Evolutionary conservation across 2,888 invertebrate genomes (phyloP), one percentile per base, ranked within the genome.

Genomic region (Chloroclystis v-ata): DNA sequence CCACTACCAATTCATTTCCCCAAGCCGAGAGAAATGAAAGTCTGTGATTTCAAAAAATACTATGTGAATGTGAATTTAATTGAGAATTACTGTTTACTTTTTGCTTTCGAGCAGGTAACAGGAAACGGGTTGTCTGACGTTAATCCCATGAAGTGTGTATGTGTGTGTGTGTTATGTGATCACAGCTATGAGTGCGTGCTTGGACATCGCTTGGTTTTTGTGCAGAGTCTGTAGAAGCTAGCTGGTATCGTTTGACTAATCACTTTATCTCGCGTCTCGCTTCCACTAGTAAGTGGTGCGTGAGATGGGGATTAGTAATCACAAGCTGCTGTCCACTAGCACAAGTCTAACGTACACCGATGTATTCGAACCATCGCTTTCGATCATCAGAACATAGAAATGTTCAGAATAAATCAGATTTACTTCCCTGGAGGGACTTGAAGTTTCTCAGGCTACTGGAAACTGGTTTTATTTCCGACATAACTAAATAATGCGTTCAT

Each of bases 51-150:
- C 60, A 58, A 59, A 50, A 51, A 55, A 49, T 68, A 72, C 10
- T 69, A 69, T 76, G 69, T 59, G 72, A 82, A 83, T 79, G 76
- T 78, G 67, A 75, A 76, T 80, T 85, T 82, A 83, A 83, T 82
- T 82, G 75, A 73, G 78, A 80, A 82, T 83, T 78, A 82, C 79
- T 66, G 63, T 71, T 63, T 71, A 67, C 72, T 83, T 83, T 85
- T 83, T 82, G 76, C 81, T 76, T 67, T 67, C 60, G 72, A 76
- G 73, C 84, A 84, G 84, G 85, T 85, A 84, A 83, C 82, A 83
- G 82, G 83, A 83, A 85, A 85, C 84, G 81, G 81, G 85, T 84
- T 83, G 82, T 73, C 76, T 75, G 80, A 76, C 73, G 76, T 77
- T 84, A 82, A 84, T 83, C 84, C 78, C 75, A 69, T 63, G 65